phyloP scores from a whole-genome alignment of 2,888 invertebrate genomes.

The Thereva unica region DNA sequence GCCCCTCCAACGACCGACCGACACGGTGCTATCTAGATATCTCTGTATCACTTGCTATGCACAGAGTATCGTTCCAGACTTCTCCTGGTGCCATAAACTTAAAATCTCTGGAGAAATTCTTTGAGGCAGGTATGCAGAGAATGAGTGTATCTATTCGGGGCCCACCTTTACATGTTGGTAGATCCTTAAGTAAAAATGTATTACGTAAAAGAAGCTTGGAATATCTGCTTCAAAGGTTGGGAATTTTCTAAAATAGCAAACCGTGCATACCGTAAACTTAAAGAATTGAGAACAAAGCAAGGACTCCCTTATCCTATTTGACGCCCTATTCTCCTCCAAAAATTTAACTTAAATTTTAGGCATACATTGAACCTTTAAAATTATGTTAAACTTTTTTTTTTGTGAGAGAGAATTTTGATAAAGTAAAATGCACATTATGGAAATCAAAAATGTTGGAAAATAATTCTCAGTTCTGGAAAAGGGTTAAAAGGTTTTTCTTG shows the following conservation, averaged over 20 bases:
- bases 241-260: slow-evolving; percentile 26
- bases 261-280: slow-evolving; percentile 8
- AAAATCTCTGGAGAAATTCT: slow-evolving; percentile 33
- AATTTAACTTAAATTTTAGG: too few species aligned
- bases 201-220: slow-evolving; percentile 4
- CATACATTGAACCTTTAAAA: too few species aligned
- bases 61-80: slow-evolving; percentile 27
- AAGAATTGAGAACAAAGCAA: too few species aligned
- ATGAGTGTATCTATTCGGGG: slow-evolving; percentile 27
- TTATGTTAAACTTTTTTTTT: too few species aligned
- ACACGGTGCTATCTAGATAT: not conserved
- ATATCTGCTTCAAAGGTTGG: slow-evolving; percentile 23
- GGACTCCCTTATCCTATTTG: too few species aligned
- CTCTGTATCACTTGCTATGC: slow-evolving; percentile 34
- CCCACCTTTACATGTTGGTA: slow-evolving; percentile 6
- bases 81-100: slow-evolving; percentile 29
- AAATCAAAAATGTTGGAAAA: too few species aligned
- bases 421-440: too few species aligned
- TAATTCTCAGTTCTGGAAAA: too few species aligned
- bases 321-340: too few species aligned
- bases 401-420: too few species aligned
- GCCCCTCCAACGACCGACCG: slow-evolving; percentile 11
- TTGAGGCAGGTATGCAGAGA: slow-evolving; percentile 27
- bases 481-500: too few species aligned
- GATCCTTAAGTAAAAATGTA: not conserved